These are phyloP conservation scores for Betta splendens DNA, from an alignment of 2,797 vertebrate species.

Conservation along the genomic window DNA sequence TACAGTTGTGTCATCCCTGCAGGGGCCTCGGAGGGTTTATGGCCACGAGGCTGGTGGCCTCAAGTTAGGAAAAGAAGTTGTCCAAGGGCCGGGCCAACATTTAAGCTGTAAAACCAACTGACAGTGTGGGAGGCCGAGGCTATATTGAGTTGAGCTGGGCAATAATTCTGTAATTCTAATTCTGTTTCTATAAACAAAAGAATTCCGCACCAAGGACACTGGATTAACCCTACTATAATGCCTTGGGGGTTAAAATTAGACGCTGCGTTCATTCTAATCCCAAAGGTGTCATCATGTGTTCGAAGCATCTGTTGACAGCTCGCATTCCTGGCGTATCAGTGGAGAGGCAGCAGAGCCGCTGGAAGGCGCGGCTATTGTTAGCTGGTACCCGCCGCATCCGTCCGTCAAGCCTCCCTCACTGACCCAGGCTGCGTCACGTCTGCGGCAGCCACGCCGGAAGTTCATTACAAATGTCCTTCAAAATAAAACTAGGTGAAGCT, in stretches of 20 bases:
- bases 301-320: conserved; percentile 97
- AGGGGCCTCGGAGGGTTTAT: conserved; percentile 32
- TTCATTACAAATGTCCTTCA: background rate
- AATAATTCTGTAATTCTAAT: conserved; percentile 66
- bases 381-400: conserved; percentile 80
- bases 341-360: conserved; percentile 84
- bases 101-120: conserved; percentile 60
- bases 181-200: conserved; percentile 80
- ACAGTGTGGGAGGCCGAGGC: conserved; percentile 30
- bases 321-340: conserved; percentile 92
- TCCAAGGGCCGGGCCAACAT: conserved; percentile 42
- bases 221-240: conserved; percentile 86
- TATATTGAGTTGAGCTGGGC: conserved; percentile 65
- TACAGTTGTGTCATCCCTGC: conserved; percentile 56
- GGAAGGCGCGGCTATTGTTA: conserved; percentile 81
- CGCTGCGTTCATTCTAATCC: conserved; percentile 87
- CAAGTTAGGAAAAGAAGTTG: conserved; percentile 50
- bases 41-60: conserved; percentile 20
- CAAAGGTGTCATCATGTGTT: conserved; percentile 90
- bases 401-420: conserved; percentile 76
- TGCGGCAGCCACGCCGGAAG: conserved; percentile 1
- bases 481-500: conserved; percentile 7
- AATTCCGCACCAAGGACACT: conserved; percentile 84
- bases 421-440: conserved; percentile 39
- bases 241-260: conserved; percentile 94